Percentiles rank a stretch among this genome's conserved stretches.
Evolutionary conservation across 1,140 invertebrate species (phyloP).

Genomic region (Mesaphorura yosii): DNA sequence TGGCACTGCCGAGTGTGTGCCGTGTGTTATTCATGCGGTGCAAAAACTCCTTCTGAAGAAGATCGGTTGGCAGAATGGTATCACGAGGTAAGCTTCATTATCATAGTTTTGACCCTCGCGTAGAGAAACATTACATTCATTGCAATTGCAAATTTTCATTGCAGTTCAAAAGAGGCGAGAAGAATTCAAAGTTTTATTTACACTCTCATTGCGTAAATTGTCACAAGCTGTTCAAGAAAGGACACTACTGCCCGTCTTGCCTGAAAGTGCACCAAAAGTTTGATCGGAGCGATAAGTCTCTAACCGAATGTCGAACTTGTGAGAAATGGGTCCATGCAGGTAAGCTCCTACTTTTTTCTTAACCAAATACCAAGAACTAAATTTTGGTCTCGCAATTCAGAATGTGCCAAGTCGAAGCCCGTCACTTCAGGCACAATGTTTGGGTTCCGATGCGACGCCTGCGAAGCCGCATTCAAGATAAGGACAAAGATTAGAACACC

Average conservation of each 20-base stretch:
- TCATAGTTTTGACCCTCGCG: neutral
- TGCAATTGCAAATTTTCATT: constrained; percentile 9
- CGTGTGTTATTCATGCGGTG: constrained; percentile 49
- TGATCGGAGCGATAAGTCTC: constrained; percentile 41
- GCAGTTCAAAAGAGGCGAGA: constrained; percentile 45
- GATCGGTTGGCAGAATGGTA: constrained; percentile 44
- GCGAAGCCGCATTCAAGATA: constrained; percentile 18
- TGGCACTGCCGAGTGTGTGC: constrained; percentile 80
- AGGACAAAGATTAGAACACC: constrained; percentile 21
- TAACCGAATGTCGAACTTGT: constrained; percentile 44
- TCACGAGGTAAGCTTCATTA: constrained; percentile 36
- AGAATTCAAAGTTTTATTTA: constrained; percentile 41
- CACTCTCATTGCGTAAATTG: constrained; percentile 44
- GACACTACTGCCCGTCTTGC: constrained; percentile 44
- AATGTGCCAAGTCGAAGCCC: constrained; percentile 22
- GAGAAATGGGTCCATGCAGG: constrained; percentile 46
- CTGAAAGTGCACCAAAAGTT: constrained; percentile 42
- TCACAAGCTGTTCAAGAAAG: constrained; percentile 44
- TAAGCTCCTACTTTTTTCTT: constrained; percentile 28
- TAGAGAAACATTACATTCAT: constrained; percentile 1
- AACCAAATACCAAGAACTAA: neutral
- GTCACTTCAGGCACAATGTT: constrained; percentile 22
- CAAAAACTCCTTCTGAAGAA: constrained; percentile 36
- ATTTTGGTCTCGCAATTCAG: constrained; percentile 13
- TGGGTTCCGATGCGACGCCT: constrained; percentile 30